phyloP scores from a whole-genome alignment of 23 tunicate species.

The Clavelina lepadiformis region DNA sequence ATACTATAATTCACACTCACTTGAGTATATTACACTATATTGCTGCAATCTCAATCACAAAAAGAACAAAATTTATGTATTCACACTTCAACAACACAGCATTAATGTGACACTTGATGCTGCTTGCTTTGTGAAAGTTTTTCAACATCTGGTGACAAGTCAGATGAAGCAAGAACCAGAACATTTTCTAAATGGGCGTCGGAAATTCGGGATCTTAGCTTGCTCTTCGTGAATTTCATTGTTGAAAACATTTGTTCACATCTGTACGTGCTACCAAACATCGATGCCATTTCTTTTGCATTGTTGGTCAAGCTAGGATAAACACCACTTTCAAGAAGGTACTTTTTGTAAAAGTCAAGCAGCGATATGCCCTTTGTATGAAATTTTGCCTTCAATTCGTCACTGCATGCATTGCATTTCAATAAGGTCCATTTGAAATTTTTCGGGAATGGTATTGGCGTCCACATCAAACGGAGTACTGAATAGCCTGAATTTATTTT shows the following conservation, averaged over 20 bases:
- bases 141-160: conserved; percentile 13
- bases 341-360: conserved; percentile 28
- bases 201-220: conserved; percentile 30
- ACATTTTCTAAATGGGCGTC: conserved; percentile 26
- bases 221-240: conserved; percentile 52
- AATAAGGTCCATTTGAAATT: conserved; percentile 67
- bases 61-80: too few species aligned
- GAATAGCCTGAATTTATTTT: conserved; percentile 50
- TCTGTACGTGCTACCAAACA: conserved; percentile 51
- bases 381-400: conserved; percentile 32
- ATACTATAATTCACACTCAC: too few species aligned
- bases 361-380: conserved; percentile 16
- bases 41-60: too few species aligned
- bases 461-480: conserved; percentile 67
- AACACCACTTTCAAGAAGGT: conserved; percentile 1
- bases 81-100: conserved; percentile 15
- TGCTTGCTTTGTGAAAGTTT: conserved; percentile 28
- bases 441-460: conserved; percentile 20
- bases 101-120: conserved; percentile 17
- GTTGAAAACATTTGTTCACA: conserved; percentile 54
- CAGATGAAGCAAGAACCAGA: conserved; percentile 25
- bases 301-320: conserved; percentile 21
- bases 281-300: conserved; percentile 48
- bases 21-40: too few species aligned
- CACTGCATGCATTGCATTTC: conserved; percentile 54